These are phyloP conservation scores for Ennomos quercinarius DNA, from an alignment of 2,888 invertebrate species.

Conservation along the genomic window DNA sequence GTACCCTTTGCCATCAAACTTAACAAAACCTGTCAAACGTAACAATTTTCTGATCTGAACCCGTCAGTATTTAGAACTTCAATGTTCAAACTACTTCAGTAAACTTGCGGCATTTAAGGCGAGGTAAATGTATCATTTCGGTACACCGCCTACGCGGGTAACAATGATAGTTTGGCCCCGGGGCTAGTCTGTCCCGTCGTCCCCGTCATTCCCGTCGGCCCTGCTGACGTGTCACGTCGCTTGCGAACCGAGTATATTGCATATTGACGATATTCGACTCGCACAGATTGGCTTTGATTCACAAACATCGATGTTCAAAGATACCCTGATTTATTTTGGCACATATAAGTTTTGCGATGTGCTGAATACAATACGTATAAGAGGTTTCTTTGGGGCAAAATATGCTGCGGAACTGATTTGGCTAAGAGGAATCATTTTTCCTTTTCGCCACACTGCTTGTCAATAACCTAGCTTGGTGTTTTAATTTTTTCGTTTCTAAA, in stretches of 20 bases:
- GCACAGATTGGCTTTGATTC: slow-evolving; percentile 25
- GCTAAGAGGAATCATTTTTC: too few relatives aligned
- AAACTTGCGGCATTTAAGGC: slow-evolving; percentile 38
- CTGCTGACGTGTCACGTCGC: slow-evolving; percentile 52
- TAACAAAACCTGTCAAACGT: slow-evolving; percentile 11
- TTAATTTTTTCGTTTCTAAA: too few relatives aligned
- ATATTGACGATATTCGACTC: slow-evolving; percentile 41
- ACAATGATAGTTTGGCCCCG: slow-evolving; percentile 41
- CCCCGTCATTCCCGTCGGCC: slow-evolving; percentile 13
- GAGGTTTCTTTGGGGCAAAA: too few relatives aligned
- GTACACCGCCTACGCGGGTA: slow-evolving; percentile 29
- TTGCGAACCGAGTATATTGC: slow-evolving; percentile 20
- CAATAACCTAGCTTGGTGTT: too few relatives aligned
- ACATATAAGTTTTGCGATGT: neutral
- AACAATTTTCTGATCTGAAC: neutral
- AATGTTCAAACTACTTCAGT: slow-evolving; percentile 13
- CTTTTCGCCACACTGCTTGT: too few relatives aligned
- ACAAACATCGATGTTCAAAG: slow-evolving; percentile 8
- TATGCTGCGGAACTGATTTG: too few relatives aligned
- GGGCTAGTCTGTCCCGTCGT: slow-evolving; percentile 31
- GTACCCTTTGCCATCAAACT: slow-evolving; percentile 1
- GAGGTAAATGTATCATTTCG: slow-evolving; percentile 26
- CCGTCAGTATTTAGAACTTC: slow-evolving; percentile 18
- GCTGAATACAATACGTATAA: neutral
- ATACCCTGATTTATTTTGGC: neutral